Conservation (phyloP, 2,888 invertebrate species). For the Amiota communis region DNA sequence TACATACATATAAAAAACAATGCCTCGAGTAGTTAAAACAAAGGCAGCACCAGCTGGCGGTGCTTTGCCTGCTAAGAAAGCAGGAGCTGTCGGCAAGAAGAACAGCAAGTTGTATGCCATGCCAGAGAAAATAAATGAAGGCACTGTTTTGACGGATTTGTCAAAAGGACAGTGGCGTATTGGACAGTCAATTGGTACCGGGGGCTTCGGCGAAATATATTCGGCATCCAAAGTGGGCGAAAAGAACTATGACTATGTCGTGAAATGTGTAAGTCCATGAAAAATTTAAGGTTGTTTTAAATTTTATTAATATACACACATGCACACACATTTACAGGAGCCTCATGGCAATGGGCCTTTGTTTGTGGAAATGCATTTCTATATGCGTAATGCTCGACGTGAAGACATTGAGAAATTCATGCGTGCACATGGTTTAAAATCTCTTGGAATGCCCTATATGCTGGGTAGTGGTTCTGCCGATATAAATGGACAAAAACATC, state of each 20-base stretch:
- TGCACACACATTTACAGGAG: conserved; percentile 54
- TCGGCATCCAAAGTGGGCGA: conserved; percentile 80
- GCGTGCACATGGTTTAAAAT: conserved; percentile 48
- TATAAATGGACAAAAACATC: conserved; percentile 82
- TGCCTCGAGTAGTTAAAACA: conserved; percentile 61
- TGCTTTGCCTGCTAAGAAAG: conserved; percentile 49
- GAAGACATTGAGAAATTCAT: conserved; percentile 54
- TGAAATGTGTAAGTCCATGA: conserved; percentile 83
- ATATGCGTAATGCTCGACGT: conserved; percentile 82
- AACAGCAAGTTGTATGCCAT: conserved; percentile 68
- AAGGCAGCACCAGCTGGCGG: conserved; percentile 43
- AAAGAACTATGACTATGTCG: conserved; percentile 79
- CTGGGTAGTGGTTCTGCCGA: conserved; percentile 89
- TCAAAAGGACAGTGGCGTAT: conserved; percentile 88
- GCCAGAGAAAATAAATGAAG: conserved; percentile 73
- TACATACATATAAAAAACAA: conserved; percentile 28
- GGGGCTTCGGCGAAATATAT: conserved; percentile 96
- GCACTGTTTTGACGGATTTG: conserved; percentile 85
- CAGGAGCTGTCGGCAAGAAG: conserved; percentile 52
- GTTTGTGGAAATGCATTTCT: conserved; percentile 79
- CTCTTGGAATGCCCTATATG: conserved; percentile 74
- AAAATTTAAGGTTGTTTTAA: conserved; percentile 8
- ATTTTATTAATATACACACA: not conserved
- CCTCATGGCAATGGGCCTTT: conserved; percentile 77
- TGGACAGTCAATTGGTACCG: conserved; percentile 89